Evolutionary conservation across 2,113 vertebrate species (phyloP), one percentile per base, ranked within the genome.

Genomic region (Hepsetus odoe): DNA sequence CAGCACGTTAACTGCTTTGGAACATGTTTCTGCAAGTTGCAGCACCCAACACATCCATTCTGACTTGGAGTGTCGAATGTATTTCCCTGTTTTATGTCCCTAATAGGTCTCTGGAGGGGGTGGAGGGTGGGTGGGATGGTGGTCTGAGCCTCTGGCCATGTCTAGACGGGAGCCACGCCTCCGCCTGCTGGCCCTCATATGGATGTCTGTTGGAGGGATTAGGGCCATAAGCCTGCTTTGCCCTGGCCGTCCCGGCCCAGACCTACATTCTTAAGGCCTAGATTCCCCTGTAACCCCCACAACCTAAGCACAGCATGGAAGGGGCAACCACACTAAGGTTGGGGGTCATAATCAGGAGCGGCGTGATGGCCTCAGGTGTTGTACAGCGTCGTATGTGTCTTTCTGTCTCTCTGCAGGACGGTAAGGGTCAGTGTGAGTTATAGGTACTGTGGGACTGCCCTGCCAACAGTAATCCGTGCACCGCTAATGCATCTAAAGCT

Each of bases 141-240:
- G 46, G 46, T 20, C 46, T 49, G 46, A 49, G 46, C 46, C 46
- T 49, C 46, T 49, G 46, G 46, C 46, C 46, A 49, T 61, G 88
- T 90, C 87, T 85, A 85, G 82, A 84, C 89, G 83, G 79, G 65
- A 79, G 82, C 64, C 77, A 68, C 72, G 61, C 74, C 71, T 69
- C 76, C 72, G 76, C 65, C 80, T 77, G 80, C 53, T 73, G 74
- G 55, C 80, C 65, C 87, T 93, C 89, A 92, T 90, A 90, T 92
- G 90, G 90, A 86, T 87, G 92, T 93, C 91, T 94, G 89, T 86
- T 87, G 87, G 89, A 84, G 87, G 90, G 91, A 93, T 94, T 94
- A 94, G 76, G 66, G 82, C 85, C 81, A 84, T 94, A 93, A 94
- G 90, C 91, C 90, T 89, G 84, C 83, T 92, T 92, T 92, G 77